Base-by-base conservation (phyloP, 1,140 invertebrate genomes). In the Fopius arisanus region DNA sequence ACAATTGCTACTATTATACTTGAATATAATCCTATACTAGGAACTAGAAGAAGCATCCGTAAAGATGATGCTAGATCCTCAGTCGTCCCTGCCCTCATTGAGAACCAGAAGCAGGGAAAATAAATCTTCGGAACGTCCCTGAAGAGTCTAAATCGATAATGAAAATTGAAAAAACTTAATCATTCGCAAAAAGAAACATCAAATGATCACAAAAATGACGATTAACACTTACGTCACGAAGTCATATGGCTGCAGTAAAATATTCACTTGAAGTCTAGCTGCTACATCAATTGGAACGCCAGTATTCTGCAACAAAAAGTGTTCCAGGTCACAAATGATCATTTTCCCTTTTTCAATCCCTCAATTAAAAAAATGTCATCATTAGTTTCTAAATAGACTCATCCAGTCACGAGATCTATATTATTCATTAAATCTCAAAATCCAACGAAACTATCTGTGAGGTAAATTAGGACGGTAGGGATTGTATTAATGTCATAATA, bases 91-190 rank as follows among this genome's bases (percentile, higher is more conserved):
- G 92, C 92, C 43, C 89, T 89, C 78, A 95, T 90, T 72, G 92
- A 90, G 77, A 95, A 94, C 94, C 94, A 96, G 26, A 95, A 89
- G 28, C 94, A 88, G 0, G 94, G 94, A 77, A 96, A 92, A 82
- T 92, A 92, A 48, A 93, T 88, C 67, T 83, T 90, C 0, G 93
- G 93, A 0, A 94, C 90, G 48, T 92, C 81, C 63, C 89, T 87
- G 78, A 91, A 93, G 16, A 48, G n/a, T 48, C 43, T n/a, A 94
- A 77, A 0, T 91, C 92, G 83, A 75, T 4, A 37, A 4, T 12
- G 63, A 19, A 67, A 65, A 73, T 51, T 37, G 3, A 29, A 12
- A 62, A 59, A 54, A 48, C 16, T 12, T 21, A 10, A 2, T 12
- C 1, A 70, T 10, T 5, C n/a, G 5, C n/a, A 59, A 3, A 6